Conservation (phyloP, 2,113 vertebrate genomes). For the Hylia prasina region DNA sequence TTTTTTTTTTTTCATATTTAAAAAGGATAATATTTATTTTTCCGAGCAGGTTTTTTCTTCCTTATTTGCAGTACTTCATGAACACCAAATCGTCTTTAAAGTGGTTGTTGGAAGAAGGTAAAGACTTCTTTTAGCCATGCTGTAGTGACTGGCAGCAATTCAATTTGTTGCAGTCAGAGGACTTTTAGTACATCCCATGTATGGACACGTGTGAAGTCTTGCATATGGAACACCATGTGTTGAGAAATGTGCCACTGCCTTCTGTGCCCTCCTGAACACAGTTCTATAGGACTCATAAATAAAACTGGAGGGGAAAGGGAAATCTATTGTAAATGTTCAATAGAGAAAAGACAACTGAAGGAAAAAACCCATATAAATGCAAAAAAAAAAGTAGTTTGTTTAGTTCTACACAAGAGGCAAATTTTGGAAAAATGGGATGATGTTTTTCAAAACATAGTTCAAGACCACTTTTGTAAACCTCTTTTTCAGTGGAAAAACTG, state of each 20-base stretch:
- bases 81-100: neutral
- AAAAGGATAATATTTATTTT: neutral
- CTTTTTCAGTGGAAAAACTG: neutral
- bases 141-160: neutral
- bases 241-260: neutral
- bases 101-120: neutral
- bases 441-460: neutral
- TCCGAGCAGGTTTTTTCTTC: neutral
- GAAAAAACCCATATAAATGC: neutral
- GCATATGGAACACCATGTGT: neutral
- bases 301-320: neutral
- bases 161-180: neutral
- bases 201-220: neutral
- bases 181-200: neutral
- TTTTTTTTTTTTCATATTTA: neutral
- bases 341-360: neutral
- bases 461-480: neutral
- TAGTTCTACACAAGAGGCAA: neutral
- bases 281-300: rapidly evolving
- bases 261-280: neutral
- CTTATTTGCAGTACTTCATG: neutral
- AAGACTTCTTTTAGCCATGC: neutral
- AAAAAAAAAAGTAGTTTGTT: neutral
- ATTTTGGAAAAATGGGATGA: neutral
- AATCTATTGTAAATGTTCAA: neutral